phyloP scores from a whole-genome alignment of 1,140 invertebrate genomes.

The Sweltsa coloradensis region DNA sequence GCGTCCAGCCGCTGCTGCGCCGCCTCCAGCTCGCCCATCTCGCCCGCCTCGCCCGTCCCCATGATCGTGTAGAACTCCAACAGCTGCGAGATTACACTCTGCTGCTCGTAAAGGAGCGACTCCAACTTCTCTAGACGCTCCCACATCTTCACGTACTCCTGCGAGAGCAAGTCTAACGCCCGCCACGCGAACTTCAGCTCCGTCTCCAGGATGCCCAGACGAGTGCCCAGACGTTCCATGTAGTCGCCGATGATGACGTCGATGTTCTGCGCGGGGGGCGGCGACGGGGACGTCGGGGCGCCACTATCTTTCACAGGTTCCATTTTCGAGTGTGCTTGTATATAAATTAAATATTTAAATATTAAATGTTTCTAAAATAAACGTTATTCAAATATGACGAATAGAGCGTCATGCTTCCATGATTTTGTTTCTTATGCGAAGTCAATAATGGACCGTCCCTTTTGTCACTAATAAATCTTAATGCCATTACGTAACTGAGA shows the following conservation, averaged over 20 bases:
- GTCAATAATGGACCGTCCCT: too few relatives aligned
- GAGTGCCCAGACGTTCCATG: constrained; percentile 76
- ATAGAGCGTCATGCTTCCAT: too few relatives aligned
- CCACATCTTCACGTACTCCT: constrained; percentile 91
- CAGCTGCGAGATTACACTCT: constrained; percentile 79
- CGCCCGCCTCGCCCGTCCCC: constrained; percentile 25
- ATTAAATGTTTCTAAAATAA: too few relatives aligned
- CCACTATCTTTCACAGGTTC: constrained; percentile 5
- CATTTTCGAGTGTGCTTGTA: constrained; percentile 7
- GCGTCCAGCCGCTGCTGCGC: constrained; percentile 16
- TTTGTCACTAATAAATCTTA: too few relatives aligned
- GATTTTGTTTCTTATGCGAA: too few relatives aligned
- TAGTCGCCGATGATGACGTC: constrained; percentile 57
- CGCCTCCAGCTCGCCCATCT: constrained; percentile 22
- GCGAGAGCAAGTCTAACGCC: constrained; percentile 75
- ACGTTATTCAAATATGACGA: too few relatives aligned
- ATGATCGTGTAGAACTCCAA: constrained; percentile 57
- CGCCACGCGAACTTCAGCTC: constrained; percentile 86
- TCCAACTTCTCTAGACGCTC: constrained; percentile 84
- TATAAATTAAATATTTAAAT: too few relatives aligned
- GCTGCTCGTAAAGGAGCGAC: constrained; percentile 75
- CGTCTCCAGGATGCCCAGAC: constrained; percentile 74
- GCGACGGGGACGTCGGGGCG: not conserved
- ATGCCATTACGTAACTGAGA: too few relatives aligned
- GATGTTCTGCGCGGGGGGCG: constrained; percentile 7